These are phyloP conservation scores for Puma concolor DNA, from an alignment of 2,113 vertebrate species.

Conservation along the genomic window DNA sequence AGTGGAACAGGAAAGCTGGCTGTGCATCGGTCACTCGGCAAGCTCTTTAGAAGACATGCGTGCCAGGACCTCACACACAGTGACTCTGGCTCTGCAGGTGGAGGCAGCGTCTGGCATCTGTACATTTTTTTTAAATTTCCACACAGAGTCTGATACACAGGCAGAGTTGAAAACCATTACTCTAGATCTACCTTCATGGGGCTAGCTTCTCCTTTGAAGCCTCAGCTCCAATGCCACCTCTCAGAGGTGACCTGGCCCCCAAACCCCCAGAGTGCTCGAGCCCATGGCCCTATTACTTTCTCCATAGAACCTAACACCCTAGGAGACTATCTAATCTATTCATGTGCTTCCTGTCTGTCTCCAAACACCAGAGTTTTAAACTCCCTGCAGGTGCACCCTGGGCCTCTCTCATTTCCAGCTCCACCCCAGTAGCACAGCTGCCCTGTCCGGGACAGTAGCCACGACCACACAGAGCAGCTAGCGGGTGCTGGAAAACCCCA, in stretches of 20 bases:
- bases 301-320: not conserved
- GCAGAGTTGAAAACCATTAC: not conserved
- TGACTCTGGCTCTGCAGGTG: not conserved
- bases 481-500: not conserved
- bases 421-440: not conserved
- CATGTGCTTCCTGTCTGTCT: not conserved
- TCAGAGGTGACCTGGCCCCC: not conserved
- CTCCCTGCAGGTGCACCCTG: rapidly evolving
- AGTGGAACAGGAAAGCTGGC: not conserved
- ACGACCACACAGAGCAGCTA: rapidly evolving
- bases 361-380: not conserved
- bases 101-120: not conserved
- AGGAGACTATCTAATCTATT: rapidly evolving
- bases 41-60: not conserved
- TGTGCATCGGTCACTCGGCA: rapidly evolving
- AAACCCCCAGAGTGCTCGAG: rapidly evolving
- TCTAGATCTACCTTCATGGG: too few relatives aligned
- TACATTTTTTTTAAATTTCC: not conserved
- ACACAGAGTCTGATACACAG: not conserved
- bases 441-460: not conserved
- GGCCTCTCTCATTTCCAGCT: not conserved
- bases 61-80: rapidly evolving
- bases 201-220: not conserved
- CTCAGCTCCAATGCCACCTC: not conserved
- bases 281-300: not conserved